A percentile compares a stretch with the other conserved stretches of the same genome.
phyloP scores from a whole-genome alignment of 2,888 invertebrate species.

The Parnassius mnemosyne region DNA sequence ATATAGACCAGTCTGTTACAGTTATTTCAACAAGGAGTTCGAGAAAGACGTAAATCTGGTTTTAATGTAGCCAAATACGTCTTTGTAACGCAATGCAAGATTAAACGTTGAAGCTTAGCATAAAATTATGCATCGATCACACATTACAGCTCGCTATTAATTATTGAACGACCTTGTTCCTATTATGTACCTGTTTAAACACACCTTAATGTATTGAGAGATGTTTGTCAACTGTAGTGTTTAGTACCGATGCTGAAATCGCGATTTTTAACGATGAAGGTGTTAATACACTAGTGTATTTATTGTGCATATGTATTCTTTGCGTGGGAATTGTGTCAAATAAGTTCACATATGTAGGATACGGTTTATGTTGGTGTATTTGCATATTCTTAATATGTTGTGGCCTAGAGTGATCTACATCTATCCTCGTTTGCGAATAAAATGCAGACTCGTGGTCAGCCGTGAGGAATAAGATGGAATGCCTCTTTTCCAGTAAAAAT shows the following conservation, averaged over 20 bases:
- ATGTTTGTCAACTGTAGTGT: slow-evolving; percentile 55
- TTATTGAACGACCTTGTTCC: slow-evolving; percentile 59
- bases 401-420: no score
- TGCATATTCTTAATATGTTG: no score
- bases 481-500: no score
- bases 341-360: no score
- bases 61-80: slow-evolving; percentile 11
- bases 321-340: slow-evolving; percentile 16
- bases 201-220: slow-evolving; percentile 45
- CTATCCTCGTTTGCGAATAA: no score
- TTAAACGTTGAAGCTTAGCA: slow-evolving; percentile 36
- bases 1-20: slow-evolving; percentile 14
- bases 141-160: slow-evolving; percentile 50
- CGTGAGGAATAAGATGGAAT: no score
- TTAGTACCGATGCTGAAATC: slow-evolving; percentile 11
- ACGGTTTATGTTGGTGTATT: no score
- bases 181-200: slow-evolving; percentile 43
- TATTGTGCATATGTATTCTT: not conserved
- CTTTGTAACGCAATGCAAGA: slow-evolving; percentile 31
- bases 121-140: slow-evolving; percentile 45
- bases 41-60: not conserved
- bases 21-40: slow-evolving; percentile 1
- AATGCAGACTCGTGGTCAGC: no score
- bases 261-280: slow-evolving; percentile 7
- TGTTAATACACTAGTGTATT: slow-evolving; percentile 1